These are phyloP conservation scores for Microtus montanus DNA, from an alignment of 2,113 vertebrate genomes.

Conservation along the genomic window DNA sequence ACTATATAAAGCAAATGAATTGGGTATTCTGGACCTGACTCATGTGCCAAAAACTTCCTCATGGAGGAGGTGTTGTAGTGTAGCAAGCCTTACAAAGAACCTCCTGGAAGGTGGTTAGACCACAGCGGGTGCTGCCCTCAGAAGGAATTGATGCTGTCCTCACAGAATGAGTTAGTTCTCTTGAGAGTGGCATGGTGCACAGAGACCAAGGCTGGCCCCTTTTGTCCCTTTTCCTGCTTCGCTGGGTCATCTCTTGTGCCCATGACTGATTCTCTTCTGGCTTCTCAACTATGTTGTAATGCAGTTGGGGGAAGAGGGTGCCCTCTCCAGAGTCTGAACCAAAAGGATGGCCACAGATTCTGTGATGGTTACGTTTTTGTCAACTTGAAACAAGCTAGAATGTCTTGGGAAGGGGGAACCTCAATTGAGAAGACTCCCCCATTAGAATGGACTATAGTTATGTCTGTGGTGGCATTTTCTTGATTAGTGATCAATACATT, in stretches of 20 bases:
- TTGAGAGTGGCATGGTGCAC: neutral
- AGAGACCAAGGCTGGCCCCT: neutral
- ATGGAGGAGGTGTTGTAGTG: neutral
- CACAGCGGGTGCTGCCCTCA: neutral
- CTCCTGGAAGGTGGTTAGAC: neutral
- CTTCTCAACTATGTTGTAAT: neutral
- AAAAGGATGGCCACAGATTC: neutral
- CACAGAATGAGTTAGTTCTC: neutral
- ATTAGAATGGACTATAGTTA: too few species aligned
- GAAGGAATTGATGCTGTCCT: neutral
- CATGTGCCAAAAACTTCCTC: neutral
- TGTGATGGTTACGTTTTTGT: neutral
- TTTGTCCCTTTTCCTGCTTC: neutral
- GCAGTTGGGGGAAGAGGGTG: too few species aligned
- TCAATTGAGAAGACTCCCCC: neutral
- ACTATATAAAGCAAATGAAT: neutral
- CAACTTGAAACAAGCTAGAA: neutral
- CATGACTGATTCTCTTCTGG: neutral
- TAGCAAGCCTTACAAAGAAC: too few species aligned
- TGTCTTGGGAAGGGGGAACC: neutral
- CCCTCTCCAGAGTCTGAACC: neutral
- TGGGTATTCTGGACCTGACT: neutral
- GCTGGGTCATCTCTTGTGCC: neutral
- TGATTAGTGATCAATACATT: neutral
- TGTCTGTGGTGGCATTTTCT: neutral